These are phyloP conservation scores for Propsilocerus akamusi DNA, from an alignment of 1,140 invertebrate genomes.

Conservation along the genomic window DNA sequence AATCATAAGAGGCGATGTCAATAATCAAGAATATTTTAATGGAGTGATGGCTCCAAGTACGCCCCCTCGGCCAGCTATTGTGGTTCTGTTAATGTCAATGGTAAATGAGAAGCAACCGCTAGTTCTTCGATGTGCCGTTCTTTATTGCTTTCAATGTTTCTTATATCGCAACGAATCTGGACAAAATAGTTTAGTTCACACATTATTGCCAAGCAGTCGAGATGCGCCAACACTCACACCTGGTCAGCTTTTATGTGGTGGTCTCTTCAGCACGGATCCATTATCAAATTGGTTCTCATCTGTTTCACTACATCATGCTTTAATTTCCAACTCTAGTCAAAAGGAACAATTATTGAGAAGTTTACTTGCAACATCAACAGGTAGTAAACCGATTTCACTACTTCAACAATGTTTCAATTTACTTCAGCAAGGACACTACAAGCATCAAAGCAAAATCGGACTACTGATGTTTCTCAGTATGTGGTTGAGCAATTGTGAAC, in stretches of 20 bases:
- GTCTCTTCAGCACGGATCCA: constrained; percentile 76
- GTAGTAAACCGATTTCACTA: constrained; percentile 67
- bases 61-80: constrained; percentile 80
- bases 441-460: constrained; percentile 78
- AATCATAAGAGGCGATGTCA: constrained; percentile 74
- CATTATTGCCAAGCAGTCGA: constrained; percentile 66
- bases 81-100: constrained; percentile 95
- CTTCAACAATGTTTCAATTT: constrained; percentile 72
- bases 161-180: constrained; percentile 84
- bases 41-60: constrained; percentile 81
- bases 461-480: constrained; percentile 77
- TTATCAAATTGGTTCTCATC: constrained; percentile 97
- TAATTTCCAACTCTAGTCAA: constrained; percentile 76
- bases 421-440: constrained; percentile 60
- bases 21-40: constrained; percentile 85
- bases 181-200: constrained; percentile 76
- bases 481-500: constrained; percentile 75
- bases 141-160: constrained; percentile 96
- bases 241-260: constrained; percentile 87
- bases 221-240: constrained; percentile 48
- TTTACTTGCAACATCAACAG: constrained; percentile 69
- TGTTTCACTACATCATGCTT: constrained; percentile 72
- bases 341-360: constrained; percentile 89
- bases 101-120: constrained; percentile 97
- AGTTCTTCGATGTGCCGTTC: constrained; percentile 73